A percentile compares a stretch with the other conserved stretches of the same genome.
Conservation (phyloP, 2,888 invertebrate genomes). For the Rhimphoctona megacephalus region DNA sequence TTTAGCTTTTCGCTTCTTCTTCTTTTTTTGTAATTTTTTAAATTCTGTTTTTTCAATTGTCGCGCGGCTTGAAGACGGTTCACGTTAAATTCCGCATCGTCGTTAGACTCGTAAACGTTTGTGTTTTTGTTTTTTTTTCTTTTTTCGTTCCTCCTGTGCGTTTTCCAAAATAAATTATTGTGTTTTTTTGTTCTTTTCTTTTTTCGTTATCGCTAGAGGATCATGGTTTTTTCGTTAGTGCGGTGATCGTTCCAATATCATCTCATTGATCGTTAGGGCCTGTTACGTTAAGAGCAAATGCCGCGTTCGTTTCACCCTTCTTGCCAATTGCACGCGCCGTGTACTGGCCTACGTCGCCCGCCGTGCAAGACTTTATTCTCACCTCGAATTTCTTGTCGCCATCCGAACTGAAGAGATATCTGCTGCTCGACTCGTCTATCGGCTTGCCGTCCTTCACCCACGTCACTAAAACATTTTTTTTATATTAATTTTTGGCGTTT, state of each 20-base stretch:
- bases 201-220: background rate
- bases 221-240: background rate
- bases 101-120: conserved; percentile 19
- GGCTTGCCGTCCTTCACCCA: conserved; percentile 98
- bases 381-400: conserved; percentile 92
- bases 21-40: conserved; percentile 2
- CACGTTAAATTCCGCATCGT: background rate
- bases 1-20: conserved; percentile 40
- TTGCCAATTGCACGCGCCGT: conserved; percentile 94
- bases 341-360: conserved; percentile 95
- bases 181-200: conserved; percentile 19
- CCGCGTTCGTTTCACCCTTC: conserved; percentile 93
- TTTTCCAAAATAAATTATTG: background rate
- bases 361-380: conserved; percentile 90
- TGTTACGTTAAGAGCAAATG: conserved; percentile 94
- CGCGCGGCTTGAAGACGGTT: background rate
- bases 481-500: background rate
- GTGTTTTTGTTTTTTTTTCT: background rate
- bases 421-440: conserved; percentile 91
- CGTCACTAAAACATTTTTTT: conserved; percentile 83
- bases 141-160: background rate
- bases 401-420: conserved; percentile 93
- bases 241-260: conserved; percentile 11
- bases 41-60: background rate
- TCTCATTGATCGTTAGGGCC: conserved; percentile 86